A percentile compares a stretch with the other conserved stretches of the same genome.
These are phyloP conservation scores for Watsonalla cultraria DNA, from an alignment of 2,888 invertebrate genomes.

Conservation along the genomic window DNA sequence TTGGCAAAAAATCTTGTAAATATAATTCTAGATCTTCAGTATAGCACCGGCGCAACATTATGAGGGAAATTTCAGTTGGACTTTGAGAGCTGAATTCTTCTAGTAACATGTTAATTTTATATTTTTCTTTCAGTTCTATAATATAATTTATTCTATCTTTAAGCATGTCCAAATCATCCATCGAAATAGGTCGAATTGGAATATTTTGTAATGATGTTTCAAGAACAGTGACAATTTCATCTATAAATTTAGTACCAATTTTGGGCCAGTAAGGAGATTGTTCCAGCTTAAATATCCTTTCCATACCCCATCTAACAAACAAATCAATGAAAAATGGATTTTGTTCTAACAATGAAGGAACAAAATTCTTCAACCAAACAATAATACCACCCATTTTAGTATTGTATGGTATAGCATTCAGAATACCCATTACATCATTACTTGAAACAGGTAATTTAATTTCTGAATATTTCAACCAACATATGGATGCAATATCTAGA, in stretches of 20 bases:
- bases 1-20: slow-evolving; percentile 60
- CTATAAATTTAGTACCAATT: slow-evolving; percentile 68
- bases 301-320: slow-evolving; percentile 70
- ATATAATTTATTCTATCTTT: slow-evolving; percentile 62
- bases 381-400: slow-evolving; percentile 65
- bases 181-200: slow-evolving; percentile 57
- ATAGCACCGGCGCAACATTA: slow-evolving; percentile 71
- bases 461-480: slow-evolving; percentile 68
- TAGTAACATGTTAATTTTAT: slow-evolving; percentile 66
- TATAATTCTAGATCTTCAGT: slow-evolving; percentile 66
- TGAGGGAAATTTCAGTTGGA: slow-evolving; percentile 62
- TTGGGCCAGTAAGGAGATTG: slow-evolving; percentile 73
- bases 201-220: slow-evolving; percentile 59
- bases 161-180: slow-evolving; percentile 63
- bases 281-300: slow-evolving; percentile 65
- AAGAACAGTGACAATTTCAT: slow-evolving; percentile 53
- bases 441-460: slow-evolving; percentile 35
- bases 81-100: slow-evolving; percentile 62
- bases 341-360: slow-evolving; percentile 58
- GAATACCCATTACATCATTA: slow-evolving; percentile 51
- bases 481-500: slow-evolving; percentile 67
- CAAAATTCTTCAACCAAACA: slow-evolving; percentile 68
- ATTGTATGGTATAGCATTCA: slow-evolving; percentile 59
- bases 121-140: slow-evolving; percentile 65
- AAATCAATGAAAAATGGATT: slow-evolving; percentile 68